phyloP scores from a whole-genome alignment of 2,888 invertebrate genomes.

The Aelia acuminata region DNA sequence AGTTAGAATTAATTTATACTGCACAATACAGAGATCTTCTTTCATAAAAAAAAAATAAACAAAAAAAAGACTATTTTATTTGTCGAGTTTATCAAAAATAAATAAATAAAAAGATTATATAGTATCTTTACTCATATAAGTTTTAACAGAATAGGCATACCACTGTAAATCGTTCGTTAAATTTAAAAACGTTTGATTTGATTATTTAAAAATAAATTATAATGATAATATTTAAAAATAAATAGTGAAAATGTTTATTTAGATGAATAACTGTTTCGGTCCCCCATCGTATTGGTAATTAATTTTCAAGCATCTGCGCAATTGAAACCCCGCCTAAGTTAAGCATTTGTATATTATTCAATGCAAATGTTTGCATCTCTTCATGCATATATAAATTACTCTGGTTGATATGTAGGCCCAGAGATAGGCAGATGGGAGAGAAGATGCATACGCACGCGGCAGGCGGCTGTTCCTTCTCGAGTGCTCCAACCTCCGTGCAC shows the following conservation, averaged over 20 bases:
- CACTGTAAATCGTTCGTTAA: no score
- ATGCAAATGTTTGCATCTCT: not conserved
- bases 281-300: not conserved
- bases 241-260: not conserved
- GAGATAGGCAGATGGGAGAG: not conserved
- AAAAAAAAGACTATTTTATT: no score
- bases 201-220: not conserved
- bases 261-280: not conserved
- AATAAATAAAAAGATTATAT: no score
- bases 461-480: not conserved
- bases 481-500: conserved; percentile 14
- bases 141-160: no score
- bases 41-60: no score
- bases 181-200: no score
- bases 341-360: not conserved
- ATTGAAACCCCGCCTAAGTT: not conserved
- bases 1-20: no score
- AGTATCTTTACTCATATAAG: no score
- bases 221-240: not conserved
- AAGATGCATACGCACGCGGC: conserved; percentile 11
- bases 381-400: not conserved
- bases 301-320: not conserved
- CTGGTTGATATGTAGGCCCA: not conserved
- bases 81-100: no score
- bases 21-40: no score